phyloP scores from a whole-genome alignment of 2,113 vertebrate genomes.

The Vulpes lagopus region DNA sequence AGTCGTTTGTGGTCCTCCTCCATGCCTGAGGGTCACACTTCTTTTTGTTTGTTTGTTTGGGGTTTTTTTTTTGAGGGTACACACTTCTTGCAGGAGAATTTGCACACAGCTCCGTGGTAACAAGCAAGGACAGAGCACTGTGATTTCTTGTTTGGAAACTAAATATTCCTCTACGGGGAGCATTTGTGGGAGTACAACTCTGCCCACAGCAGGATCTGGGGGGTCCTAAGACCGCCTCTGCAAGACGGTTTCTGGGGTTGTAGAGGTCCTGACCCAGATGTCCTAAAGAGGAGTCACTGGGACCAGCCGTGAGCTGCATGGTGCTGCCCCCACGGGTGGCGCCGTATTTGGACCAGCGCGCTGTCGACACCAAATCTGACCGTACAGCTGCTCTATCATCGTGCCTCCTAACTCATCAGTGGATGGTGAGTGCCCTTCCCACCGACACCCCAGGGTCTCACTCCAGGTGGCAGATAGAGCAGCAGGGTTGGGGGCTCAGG shows the following conservation, averaged over 20 bases:
- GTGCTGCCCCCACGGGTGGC: background rate
- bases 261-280: background rate
- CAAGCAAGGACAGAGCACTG: background rate
- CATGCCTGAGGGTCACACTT: background rate
- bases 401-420: background rate
- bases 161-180: background rate
- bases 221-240: background rate
- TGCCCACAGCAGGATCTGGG: background rate
- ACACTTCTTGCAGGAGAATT: background rate
- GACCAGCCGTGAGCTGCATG: background rate
- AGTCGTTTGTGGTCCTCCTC: background rate
- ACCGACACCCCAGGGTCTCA: background rate
- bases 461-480: background rate
- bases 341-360: background rate
- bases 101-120: background rate
- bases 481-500: background rate
- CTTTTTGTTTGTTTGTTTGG: background rate
- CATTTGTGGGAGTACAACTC: background rate
- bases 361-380: background rate
- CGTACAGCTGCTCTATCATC: background rate
- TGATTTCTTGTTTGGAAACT: background rate
- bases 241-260: background rate
- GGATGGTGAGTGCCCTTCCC: background rate
- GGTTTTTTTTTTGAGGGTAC: too few relatives aligned
- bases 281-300: background rate